These are phyloP conservation scores for Brachypodius melanocephalos DNA, from an alignment of 2,113 vertebrate genomes.

Conservation along the genomic window DNA sequence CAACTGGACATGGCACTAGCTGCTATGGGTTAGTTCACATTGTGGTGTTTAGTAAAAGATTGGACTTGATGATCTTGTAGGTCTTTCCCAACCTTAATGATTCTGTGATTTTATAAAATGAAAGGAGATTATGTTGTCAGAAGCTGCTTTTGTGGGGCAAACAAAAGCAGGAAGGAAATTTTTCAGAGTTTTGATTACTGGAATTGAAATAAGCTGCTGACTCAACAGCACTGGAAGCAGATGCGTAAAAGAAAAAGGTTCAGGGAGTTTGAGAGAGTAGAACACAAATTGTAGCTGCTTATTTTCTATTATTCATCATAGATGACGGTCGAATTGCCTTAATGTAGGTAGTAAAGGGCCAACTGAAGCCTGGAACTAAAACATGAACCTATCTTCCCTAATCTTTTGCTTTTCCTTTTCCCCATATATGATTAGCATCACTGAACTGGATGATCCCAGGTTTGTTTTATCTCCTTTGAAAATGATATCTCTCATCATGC, in stretches of 20 bases:
- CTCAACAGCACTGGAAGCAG: constrained; percentile 27
- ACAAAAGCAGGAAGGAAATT: constrained; percentile 8
- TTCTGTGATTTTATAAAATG: not conserved
- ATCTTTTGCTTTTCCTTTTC: not conserved
- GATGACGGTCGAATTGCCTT: not conserved
- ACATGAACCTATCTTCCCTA: not conserved
- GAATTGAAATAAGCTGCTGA: constrained; percentile 49
- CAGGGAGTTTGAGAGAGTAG: not conserved
- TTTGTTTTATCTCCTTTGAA: not conserved
- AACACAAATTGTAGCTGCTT: not conserved
- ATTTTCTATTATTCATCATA: not conserved
- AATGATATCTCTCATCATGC: not conserved
- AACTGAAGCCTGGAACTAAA: not conserved
- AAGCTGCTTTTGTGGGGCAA: not conserved
- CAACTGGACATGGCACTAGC: not conserved
- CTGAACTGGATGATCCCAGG: not conserved
- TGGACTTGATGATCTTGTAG: not conserved
- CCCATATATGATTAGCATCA: not conserved
- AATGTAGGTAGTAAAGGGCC: not conserved
- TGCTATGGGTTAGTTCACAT: not conserved
- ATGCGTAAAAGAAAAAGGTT: not conserved
- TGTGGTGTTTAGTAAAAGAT: not conserved
- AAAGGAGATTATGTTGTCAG: not conserved
- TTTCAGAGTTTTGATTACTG: constrained; percentile 41
- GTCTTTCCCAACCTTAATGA: not conserved